phyloP scores from a whole-genome alignment of 1,140 invertebrate species.

The Lamellibrachia luymesi region DNA sequence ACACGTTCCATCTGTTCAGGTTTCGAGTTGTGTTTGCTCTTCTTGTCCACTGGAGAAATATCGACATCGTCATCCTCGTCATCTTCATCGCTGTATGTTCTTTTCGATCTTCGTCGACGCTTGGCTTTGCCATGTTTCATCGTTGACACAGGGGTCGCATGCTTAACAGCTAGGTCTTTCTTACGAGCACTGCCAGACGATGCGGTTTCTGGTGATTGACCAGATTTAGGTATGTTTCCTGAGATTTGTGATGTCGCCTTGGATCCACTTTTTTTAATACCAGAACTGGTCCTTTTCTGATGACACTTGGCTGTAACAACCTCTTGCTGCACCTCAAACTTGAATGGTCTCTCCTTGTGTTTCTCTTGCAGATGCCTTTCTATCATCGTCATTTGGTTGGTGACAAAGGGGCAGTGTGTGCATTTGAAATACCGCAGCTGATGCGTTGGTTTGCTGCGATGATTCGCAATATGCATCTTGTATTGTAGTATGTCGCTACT shows the following conservation, averaged over 20 bases:
- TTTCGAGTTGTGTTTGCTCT: background rate
- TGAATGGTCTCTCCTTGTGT: conserved; percentile 13
- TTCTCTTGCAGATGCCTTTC: conserved; percentile 22
- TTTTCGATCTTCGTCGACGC: background rate
- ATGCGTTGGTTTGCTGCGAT: background rate
- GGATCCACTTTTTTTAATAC: background rate
- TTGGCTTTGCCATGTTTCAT: background rate
- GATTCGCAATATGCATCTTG: background rate
- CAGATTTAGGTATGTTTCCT: background rate
- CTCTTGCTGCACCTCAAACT: conserved; percentile 24
- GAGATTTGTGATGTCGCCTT: background rate
- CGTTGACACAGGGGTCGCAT: background rate
- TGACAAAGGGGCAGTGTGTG: conserved; percentile 18
- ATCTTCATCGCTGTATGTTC: background rate
- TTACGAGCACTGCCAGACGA: background rate
- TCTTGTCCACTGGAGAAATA: background rate
- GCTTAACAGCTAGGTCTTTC: background rate
- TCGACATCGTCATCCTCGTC: background rate
- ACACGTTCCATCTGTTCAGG: background rate
- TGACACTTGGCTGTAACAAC: background rate
- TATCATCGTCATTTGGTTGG: conserved; percentile 21
- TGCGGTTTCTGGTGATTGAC: background rate
- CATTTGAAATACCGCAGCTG: conserved; percentile 22
- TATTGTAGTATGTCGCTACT: background rate
- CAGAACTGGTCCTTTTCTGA: background rate